Evolutionary conservation across 2,888 invertebrate genomes (phyloP).

Genomic region (Phoenoteleia sp.): DNA sequence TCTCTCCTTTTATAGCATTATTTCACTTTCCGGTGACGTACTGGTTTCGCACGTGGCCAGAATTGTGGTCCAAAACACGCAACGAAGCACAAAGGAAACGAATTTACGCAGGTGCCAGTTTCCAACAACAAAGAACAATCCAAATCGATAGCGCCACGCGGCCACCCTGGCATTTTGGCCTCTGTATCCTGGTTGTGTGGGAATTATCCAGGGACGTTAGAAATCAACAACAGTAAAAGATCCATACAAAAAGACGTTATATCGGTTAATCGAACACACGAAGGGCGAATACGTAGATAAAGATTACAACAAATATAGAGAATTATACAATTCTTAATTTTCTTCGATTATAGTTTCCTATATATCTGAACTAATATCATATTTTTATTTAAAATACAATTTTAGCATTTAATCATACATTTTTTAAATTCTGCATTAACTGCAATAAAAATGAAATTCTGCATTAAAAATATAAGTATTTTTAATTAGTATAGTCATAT

Average conservation of each 20-base stretch:
- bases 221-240: slow-evolving; percentile 72
- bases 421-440: too few relatives aligned
- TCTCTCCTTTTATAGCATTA: slow-evolving; percentile 1
- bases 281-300: slow-evolving; percentile 7
- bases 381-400: too few relatives aligned
- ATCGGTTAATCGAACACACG: slow-evolving; percentile 75
- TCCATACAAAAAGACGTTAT: slow-evolving; percentile 62
- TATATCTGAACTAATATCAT: too few relatives aligned
- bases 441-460: too few relatives aligned
- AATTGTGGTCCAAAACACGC: slow-evolving; percentile 60
- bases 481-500: too few relatives aligned
- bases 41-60: slow-evolving; percentile 57
- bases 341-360: too few relatives aligned
- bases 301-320: slow-evolving; percentile 41
- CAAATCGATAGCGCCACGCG: slow-evolving; percentile 74
- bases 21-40: slow-evolving; percentile 41
- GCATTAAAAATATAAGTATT: too few relatives aligned
- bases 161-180: slow-evolving; percentile 50
- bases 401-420: too few relatives aligned
- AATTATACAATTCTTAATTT: too few relatives aligned
- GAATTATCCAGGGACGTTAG: slow-evolving; percentile 77
- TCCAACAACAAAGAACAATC: slow-evolving; percentile 76
- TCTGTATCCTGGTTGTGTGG: slow-evolving; percentile 68
- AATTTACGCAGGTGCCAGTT: slow-evolving; percentile 74
- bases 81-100: slow-evolving; percentile 69